phyloP scores from a whole-genome alignment of 2,888 invertebrate genomes.

The Cremastinae sp. region DNA sequence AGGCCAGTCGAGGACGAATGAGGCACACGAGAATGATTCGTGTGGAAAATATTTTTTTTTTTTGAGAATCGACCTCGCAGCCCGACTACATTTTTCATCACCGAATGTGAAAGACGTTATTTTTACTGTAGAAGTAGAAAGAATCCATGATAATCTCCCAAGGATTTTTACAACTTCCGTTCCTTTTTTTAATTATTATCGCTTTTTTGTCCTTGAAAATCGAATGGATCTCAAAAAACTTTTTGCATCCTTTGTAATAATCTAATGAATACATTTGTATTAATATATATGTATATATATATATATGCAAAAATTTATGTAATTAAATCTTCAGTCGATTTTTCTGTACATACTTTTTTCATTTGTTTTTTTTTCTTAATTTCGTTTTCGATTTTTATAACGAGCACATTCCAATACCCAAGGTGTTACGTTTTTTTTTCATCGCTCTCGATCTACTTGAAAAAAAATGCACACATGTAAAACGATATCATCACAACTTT shows the following conservation, averaged over 20 bases:
- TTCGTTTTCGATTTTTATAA: slow-evolving; percentile 31
- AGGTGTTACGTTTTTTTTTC: neutral
- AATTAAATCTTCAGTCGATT: slow-evolving; percentile 59
- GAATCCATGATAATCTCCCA: no score
- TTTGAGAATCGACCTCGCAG: neutral
- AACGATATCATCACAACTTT: no score
- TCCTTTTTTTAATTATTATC: slow-evolving; percentile 39
- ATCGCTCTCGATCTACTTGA: neutral
- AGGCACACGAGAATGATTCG: neutral
- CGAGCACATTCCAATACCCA: slow-evolving; percentile 56
- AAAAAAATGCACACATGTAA: neutral
- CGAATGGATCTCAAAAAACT: slow-evolving; percentile 12
- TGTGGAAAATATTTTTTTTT: neutral
- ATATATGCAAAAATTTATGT: slow-evolving; percentile 47
- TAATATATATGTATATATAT: slow-evolving; percentile 57
- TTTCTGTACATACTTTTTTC: slow-evolving; percentile 58
- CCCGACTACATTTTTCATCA: neutral
- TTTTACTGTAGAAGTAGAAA: neutral
- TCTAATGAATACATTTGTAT: slow-evolving; percentile 45
- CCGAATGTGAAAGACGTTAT: neutral
- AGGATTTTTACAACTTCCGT: neutral
- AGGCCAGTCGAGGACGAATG: neutral
- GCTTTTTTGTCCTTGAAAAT: slow-evolving; percentile 57
- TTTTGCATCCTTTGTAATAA: slow-evolving; percentile 17
- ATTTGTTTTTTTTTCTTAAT: slow-evolving; percentile 21